Evolutionary conservation across 2,888 invertebrate species (phyloP).

Genomic region (Ctenicera cuprea): DNA sequence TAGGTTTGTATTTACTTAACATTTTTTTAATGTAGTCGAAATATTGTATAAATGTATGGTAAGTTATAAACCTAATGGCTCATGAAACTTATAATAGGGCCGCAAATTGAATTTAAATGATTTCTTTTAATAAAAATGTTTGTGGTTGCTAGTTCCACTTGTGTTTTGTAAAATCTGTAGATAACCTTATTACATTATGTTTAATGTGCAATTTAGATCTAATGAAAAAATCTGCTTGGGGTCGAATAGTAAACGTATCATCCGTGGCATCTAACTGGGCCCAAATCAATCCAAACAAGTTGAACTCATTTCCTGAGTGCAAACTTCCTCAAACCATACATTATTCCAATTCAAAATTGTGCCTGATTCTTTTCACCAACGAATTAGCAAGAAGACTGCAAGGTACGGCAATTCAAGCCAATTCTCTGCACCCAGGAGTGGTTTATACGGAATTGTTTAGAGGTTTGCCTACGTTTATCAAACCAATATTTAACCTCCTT

Average conservation of each 20-base stretch:
- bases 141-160: too few relatives aligned
- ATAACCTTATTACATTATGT: background rate
- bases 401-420: slow-evolving; percentile 66
- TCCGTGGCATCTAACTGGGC: slow-evolving; percentile 63
- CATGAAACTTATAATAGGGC: too few relatives aligned
- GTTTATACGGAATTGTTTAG: slow-evolving; percentile 64
- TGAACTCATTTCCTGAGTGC: slow-evolving; percentile 34
- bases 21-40: too few relatives aligned
- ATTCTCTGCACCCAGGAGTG: slow-evolving; percentile 69
- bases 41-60: too few relatives aligned
- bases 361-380: slow-evolving; percentile 67
- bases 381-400: slow-evolving; percentile 66
- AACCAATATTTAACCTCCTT: background rate
- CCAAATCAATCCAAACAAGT: slow-evolving; percentile 61
- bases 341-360: slow-evolving; percentile 68
- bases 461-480: slow-evolving; percentile 17
- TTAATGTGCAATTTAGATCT: slow-evolving; percentile 41
- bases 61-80: too few relatives aligned
- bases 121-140: too few relatives aligned
- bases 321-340: slow-evolving; percentile 43
- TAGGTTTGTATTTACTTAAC: slow-evolving; percentile 70
- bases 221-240: slow-evolving; percentile 67
- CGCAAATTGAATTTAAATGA: too few relatives aligned
- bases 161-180: too few relatives aligned
- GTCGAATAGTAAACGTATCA: slow-evolving; percentile 68